A percentile compares a stretch with the other conserved stretches of the same genome.
phyloP scores from a whole-genome alignment of 1,140 invertebrate genomes.

The Papilio aristodemus region DNA sequence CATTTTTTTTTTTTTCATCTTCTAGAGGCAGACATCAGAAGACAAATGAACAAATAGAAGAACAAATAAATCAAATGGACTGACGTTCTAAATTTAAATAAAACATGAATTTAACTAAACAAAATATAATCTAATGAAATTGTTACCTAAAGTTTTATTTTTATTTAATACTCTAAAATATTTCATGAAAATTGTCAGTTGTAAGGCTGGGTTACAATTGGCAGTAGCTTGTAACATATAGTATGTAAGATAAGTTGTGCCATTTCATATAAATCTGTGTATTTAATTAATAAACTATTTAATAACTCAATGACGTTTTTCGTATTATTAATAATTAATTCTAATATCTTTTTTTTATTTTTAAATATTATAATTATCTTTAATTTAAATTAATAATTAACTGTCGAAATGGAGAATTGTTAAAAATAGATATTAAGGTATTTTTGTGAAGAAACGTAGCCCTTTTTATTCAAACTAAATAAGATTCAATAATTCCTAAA shows the following conservation, averaged over 20 bases:
- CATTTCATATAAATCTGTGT: slow-evolving; percentile 43
- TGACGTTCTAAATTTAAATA: slow-evolving; percentile 49
- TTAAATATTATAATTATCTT: too few species aligned
- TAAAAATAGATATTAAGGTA: too few species aligned
- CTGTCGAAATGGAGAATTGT: too few species aligned
- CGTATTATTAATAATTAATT: not conserved
- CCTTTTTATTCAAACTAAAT: too few species aligned
- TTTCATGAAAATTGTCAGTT: slow-evolving; percentile 48
- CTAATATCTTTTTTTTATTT: too few species aligned
- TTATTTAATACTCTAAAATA: slow-evolving; percentile 49
- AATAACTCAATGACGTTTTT: slow-evolving; percentile 29
- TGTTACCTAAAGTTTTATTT: slow-evolving; percentile 37
- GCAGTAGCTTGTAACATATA: slow-evolving; percentile 51
- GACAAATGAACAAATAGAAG: slow-evolving; percentile 50
- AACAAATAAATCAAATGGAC: slow-evolving; percentile 42
- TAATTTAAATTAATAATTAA: too few species aligned
- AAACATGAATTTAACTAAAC: slow-evolving; percentile 36
- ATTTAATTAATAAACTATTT: slow-evolving; percentile 33
- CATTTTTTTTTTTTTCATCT: slow-evolving; percentile 34
- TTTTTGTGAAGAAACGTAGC: too few species aligned
- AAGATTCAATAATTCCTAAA: too few species aligned
- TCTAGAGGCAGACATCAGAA: slow-evolving; percentile 62
- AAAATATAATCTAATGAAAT: slow-evolving; percentile 32
- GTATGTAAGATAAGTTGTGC: slow-evolving; percentile 51
- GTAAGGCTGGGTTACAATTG: slow-evolving; percentile 74